These are phyloP conservation scores for Caenorhabditis sulstoni DNA, from an alignment of 2,888 invertebrate species.

Conservation along the genomic window DNA sequence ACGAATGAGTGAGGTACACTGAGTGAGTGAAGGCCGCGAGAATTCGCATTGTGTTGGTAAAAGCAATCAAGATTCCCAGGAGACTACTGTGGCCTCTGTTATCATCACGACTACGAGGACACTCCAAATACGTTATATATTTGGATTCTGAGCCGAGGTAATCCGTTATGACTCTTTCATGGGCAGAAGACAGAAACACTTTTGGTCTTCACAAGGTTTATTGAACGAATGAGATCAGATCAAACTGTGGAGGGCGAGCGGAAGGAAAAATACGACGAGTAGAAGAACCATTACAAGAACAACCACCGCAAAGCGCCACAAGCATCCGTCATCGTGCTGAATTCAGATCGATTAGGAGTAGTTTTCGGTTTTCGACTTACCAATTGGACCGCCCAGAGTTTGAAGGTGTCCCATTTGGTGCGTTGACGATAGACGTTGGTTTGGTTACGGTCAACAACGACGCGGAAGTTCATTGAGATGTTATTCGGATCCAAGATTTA, in stretches of 20 bases:
- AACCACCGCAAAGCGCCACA: constrained; percentile 40
- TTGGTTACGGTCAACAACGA: constrained; percentile 29
- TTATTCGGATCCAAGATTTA: neutral
- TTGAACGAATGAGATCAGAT: constrained; percentile 5
- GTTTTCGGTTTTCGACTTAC: constrained; percentile 9
- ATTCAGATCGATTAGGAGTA: too few species aligned
- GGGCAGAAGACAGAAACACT: too few species aligned
- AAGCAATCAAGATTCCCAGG: too few species aligned
- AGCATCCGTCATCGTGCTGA: constrained; percentile 35
- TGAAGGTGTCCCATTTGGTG: constrained; percentile 11
- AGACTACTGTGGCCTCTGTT: too few species aligned
- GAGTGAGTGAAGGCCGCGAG: too few species aligned
- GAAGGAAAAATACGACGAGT: constrained; percentile 37
- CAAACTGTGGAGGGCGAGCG: constrained; percentile 31
- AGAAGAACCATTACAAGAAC: constrained; percentile 39
- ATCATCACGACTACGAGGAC: too few species aligned
- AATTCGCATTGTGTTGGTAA: too few species aligned
- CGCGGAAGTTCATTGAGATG: constrained; percentile 22
- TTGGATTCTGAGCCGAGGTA: too few species aligned
- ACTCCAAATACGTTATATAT: too few species aligned
- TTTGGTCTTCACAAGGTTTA: too few species aligned
- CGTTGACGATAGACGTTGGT: constrained; percentile 19
- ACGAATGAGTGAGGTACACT: too few species aligned
- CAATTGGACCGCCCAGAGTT: constrained; percentile 29
- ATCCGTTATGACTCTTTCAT: too few species aligned